Conservation (phyloP, 2,113 vertebrate genomes). For the Plectropomus leopardus region DNA sequence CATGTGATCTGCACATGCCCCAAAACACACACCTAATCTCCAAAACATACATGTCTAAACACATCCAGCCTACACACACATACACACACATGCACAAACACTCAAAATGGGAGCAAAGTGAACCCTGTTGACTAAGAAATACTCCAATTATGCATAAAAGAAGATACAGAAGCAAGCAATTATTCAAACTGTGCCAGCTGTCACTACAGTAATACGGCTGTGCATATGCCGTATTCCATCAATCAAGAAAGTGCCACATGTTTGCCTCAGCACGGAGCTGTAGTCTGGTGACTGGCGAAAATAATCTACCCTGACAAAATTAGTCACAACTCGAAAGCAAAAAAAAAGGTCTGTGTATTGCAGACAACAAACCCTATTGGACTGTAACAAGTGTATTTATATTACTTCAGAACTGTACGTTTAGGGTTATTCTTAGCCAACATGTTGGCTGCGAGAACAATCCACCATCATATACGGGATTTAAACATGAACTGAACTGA, state of each 20-base stretch:
- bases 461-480: neutral
- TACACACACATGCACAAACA: neutral
- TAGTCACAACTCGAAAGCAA: constrained; percentile 6
- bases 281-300: constrained; percentile 42
- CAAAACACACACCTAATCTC: neutral
- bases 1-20: neutral
- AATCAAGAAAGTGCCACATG: constrained; percentile 56
- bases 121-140: constrained; percentile 64
- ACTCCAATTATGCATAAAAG: constrained; percentile 72
- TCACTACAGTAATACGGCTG: constrained; percentile 65
- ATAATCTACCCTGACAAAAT: constrained; percentile 30
- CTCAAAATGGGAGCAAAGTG: constrained; percentile 18
- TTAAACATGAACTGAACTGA: constrained; percentile 10
- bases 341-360: constrained; percentile 21
- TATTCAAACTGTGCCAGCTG: constrained; percentile 73
- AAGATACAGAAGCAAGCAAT: constrained; percentile 64
- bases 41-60: neutral
- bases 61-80: neutral
- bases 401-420: neutral
- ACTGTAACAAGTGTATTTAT: neutral
- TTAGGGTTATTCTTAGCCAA: neutral
- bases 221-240: constrained; percentile 66
- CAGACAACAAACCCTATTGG: constrained; percentile 5
- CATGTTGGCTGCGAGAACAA: neutral
- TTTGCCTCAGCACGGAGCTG: constrained; percentile 34